Conservation (phyloP, 2,797 vertebrate species). For the Coregonus suidteri region DNA sequence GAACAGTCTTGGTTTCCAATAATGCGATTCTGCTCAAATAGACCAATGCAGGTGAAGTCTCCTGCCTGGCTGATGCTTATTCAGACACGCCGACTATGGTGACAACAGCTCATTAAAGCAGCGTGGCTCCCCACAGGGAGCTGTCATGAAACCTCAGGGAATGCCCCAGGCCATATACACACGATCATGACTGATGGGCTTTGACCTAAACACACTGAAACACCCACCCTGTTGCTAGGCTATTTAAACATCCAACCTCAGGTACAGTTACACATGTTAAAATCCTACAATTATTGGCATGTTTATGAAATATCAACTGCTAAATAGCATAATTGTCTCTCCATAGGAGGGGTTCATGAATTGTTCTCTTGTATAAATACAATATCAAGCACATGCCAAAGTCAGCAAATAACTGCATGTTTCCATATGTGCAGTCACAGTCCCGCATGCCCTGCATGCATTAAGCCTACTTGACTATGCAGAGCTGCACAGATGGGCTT, state of each 20-base stretch:
- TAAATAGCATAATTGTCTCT: not conserved
- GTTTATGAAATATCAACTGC: not conserved
- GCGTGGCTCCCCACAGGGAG: not conserved
- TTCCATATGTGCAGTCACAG: not conserved
- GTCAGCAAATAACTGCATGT: slow-evolving; percentile 2
- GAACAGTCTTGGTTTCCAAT: too few species aligned
- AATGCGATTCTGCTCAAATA: not conserved
- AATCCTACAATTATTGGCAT: not conserved
- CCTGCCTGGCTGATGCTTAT: not conserved
- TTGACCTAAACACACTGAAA: not conserved
- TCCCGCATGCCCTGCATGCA: slow-evolving; percentile 42
- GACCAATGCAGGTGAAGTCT: not conserved
- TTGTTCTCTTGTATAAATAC: not conserved
- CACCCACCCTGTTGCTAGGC: not conserved
- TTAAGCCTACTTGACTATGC: slow-evolving; percentile 62
- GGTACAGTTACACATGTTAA: not conserved
- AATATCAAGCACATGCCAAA: not conserved
- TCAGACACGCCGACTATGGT: not conserved
- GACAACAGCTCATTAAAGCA: not conserved
- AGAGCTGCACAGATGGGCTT: slow-evolving; percentile 72
- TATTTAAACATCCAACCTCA: not conserved
- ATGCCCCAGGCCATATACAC: not conserved
- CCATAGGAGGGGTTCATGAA: not conserved
- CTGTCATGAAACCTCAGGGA: not conserved
- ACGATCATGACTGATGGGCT: not conserved